Evolutionary conservation across 2,113 vertebrate genomes (phyloP), one percentile per base, ranked within the genome.

Genomic region (Perca flavescens): DNA sequence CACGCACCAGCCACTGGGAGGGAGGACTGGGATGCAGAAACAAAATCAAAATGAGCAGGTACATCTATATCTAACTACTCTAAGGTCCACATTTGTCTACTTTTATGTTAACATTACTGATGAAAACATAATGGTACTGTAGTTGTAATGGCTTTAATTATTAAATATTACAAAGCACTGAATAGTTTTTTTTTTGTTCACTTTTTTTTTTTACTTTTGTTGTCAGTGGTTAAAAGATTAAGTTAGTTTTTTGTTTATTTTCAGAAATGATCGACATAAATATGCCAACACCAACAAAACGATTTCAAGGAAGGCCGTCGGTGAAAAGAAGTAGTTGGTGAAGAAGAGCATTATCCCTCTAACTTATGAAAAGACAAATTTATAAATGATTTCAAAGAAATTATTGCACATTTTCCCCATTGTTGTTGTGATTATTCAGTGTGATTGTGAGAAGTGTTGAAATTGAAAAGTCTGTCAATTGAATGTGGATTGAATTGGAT

Each of bases 181-280:
- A 43, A 10, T 43, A 43, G 2, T 10, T 43, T n/a, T 69, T 73
- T 25, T 17, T 58, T n/a, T 0, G 17, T 22, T 11, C 17, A 25
- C 1, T 25, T 1, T 25, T 43, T n/a, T 69, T 73, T 25, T 17
- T 58, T n/a, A 3, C 1, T 15, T 60, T 0, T 40, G 40, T 40
- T 46, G 36, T 56, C 3, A 11, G 10, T 36, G 16, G n/a, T 71
- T 15, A 3, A 36, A 4, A 17, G 3, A 31, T 62, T 65, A 34
- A 34, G 5, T 34, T 34, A 34, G 11, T 79, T 76, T 74, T 79
- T 56, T 76, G 22, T 76, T 64, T 65, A n/a, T 84, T 65, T 61
- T 76, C 85, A 96, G 96, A 91, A 96, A 96, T 77, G 96, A 96
- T 86, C 93, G 92, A 19, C 95, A 96, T 1, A 96, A 96, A 88